Conservation (phyloP, 2,113 vertebrate species). For the Nannospalax galili region DNA sequence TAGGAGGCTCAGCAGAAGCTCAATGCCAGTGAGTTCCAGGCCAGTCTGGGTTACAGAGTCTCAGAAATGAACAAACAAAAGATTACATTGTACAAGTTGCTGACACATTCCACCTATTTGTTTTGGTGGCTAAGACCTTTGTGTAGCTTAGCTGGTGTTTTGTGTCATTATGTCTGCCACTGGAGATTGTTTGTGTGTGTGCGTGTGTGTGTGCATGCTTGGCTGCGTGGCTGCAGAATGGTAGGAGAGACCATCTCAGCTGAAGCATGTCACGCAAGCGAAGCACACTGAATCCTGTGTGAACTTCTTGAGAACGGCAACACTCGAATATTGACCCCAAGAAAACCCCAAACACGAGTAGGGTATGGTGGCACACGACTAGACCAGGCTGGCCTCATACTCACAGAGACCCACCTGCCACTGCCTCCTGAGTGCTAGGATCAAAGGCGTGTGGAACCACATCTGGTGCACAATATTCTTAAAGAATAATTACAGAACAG, state of each 20-base stretch:
- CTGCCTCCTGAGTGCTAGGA: no score
- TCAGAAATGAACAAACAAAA: no score
- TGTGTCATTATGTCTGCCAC: neutral
- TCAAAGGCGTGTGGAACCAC: no score
- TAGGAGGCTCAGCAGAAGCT: neutral
- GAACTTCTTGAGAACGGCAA: neutral
- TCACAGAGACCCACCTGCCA: no score
- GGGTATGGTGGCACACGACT: no score
- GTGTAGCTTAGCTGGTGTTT: neutral
- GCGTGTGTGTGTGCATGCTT: neutral
- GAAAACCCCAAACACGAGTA: neutral
- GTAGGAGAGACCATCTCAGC: neutral
- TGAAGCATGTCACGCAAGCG: neutral
- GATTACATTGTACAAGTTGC: neutral
- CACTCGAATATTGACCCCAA: neutral
- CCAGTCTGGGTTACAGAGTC: neutral
- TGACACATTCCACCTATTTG: neutral
- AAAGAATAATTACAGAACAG: neutral
- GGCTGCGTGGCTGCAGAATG: neutral
- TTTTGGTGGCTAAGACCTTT: neutral
- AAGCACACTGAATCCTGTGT: neutral
- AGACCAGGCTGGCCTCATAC: no score
- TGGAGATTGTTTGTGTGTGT: neutral
- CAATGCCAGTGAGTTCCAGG: neutral
- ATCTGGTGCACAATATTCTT: neutral